Evolutionary conservation across 2,797 vertebrate species (phyloP), one percentile per base, ranked within the genome.

Genomic region (Tokudaia muenninki): DNA sequence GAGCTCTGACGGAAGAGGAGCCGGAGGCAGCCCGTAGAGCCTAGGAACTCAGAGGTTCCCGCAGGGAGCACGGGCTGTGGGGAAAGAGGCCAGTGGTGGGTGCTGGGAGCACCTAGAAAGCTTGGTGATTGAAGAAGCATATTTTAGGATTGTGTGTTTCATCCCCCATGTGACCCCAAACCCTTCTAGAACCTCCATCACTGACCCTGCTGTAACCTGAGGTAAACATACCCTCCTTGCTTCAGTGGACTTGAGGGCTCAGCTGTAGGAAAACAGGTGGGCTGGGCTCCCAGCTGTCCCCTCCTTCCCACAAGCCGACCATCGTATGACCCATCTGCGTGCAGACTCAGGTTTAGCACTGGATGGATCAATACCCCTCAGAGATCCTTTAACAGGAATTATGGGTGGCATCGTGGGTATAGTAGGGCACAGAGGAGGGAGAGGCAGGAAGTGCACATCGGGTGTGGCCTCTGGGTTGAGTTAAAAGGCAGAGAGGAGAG

Each of bases 21-120:
- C 44, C 1, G 44, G 2, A 34, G 16, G 77, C 12, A 11, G 41
- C 92, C 41, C 10, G 19, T 7, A 90, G 8, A 57, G 67, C 26
- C 55, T 0, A 8, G 37, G 12, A 21, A 61, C 80, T 16, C 80
- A 9, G 16, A 31, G n/a, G 4, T 21, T 24, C 22, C 61, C 0
- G 6, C 78, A 1, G 59, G 50, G 24, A 26, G 1, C 1, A 47
- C 0, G 1, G 21, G 50, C 4, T 26, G 7, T 3, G 52, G 12
- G 67, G 72, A 0, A 34, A 74, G 47, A 34, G 50, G 75, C 0
- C 19, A 0, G 72, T 1, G 24, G n/a, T 26, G 6, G 26, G 72
- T 52, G 41, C 5, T 2, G 37, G 7, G 22, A 14, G 24, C 37
- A 24, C 61, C 21, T 86, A 22, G 65, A 47, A 52, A 87, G 83